phyloP scores from a whole-genome alignment of 2,113 vertebrate genomes.

The Callaeas wilsoni region DNA sequence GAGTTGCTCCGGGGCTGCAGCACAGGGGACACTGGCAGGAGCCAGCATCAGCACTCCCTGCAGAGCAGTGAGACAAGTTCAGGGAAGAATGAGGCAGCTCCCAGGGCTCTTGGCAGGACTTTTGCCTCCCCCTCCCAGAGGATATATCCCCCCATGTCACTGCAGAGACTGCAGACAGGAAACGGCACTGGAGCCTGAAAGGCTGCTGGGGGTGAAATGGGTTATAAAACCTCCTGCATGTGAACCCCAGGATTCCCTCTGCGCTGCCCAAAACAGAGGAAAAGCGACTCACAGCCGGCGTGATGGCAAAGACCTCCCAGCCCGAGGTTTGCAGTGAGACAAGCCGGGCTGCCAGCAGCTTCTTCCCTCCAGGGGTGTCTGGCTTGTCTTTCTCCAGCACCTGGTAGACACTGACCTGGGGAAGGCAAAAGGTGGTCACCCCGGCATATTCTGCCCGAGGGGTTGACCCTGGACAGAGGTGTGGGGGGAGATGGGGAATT shows the following conservation, averaged over 20 bases:
- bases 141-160: not conserved
- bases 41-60: accelerated
- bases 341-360: conserved; percentile 79
- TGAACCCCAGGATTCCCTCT: not conserved
- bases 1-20: accelerated
- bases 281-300: conserved; percentile 79
- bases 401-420: conserved; percentile 85
- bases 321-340: conserved; percentile 79
- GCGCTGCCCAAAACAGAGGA: not conserved
- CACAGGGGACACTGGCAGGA: not conserved
- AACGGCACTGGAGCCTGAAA: not conserved
- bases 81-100: not conserved
- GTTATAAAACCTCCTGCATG: not conserved
- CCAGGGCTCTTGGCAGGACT: accelerated
- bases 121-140: not conserved
- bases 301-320: conserved; percentile 89
- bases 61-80: accelerated
- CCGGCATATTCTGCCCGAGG: accelerated
- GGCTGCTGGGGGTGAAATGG: not conserved
- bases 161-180: not conserved
- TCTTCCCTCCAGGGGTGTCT: conserved; percentile 66
- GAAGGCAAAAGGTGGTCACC: not conserved
- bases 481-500: not conserved
- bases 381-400: conserved; percentile 65
- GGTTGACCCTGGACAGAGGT: accelerated